Conservation (phyloP, 1,140 invertebrate genomes). For the Aradophagus sp. region DNA sequence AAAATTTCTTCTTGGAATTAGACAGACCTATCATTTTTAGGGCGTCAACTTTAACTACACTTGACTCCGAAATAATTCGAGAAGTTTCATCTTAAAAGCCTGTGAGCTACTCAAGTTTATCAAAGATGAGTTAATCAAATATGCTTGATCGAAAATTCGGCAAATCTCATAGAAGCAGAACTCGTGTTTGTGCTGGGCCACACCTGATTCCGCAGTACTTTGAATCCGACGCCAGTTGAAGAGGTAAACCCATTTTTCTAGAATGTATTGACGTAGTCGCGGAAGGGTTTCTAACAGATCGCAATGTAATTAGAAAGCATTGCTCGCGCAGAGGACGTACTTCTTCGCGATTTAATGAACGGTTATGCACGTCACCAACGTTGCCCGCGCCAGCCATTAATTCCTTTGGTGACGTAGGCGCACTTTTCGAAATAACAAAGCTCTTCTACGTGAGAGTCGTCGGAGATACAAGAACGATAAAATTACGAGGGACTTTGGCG, state of each 20-base stretch:
- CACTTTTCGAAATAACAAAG: constrained; percentile 70
- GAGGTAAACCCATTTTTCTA: constrained; percentile 27
- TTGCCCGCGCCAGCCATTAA: constrained; percentile 65
- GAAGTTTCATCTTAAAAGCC: too few species aligned
- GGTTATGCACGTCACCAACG: constrained; percentile 50
- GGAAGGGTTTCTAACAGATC: constrained; percentile 31
- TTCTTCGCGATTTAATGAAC: constrained; percentile 61
- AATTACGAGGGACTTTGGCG: constrained; percentile 65
- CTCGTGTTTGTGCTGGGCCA: too few species aligned
- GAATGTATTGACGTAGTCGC: constrained; percentile 27
- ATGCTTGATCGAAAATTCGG: too few species aligned
- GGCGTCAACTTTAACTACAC: too few species aligned
- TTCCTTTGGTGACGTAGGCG: constrained; percentile 65
- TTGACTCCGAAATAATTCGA: too few species aligned
- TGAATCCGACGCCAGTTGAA: constrained; percentile 28
- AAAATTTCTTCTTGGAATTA: too few species aligned
- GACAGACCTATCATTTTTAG: too few species aligned
- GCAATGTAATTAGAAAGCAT: constrained; percentile 57
- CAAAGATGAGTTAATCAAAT: too few species aligned
- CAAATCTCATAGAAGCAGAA: too few species aligned
- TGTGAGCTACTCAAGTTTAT: too few species aligned
- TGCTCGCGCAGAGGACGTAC: constrained; percentile 55
- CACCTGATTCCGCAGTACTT: too few species aligned
- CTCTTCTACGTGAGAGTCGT: constrained; percentile 68
- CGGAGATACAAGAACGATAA: constrained; percentile 72